Base-by-base conservation (phyloP, 2,888 invertebrate genomes). In the Oxystoma pomonae region DNA sequence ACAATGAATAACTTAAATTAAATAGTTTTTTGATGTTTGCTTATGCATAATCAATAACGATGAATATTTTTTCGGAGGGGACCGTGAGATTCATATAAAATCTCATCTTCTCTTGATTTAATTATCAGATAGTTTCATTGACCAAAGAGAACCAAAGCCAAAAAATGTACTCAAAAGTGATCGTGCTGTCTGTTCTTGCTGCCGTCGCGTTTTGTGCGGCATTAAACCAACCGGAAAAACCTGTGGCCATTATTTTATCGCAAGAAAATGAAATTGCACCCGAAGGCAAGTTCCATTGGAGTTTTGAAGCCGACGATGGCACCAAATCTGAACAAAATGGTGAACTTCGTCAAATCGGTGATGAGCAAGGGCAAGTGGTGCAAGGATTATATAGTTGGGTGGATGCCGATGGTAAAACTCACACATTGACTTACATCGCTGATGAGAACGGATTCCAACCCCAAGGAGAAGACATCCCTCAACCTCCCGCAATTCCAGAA, bases 271-370 rank as follows among this genome's bases (percentile, higher is more conserved):
- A 64, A 5, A 22, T 62, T 0, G 53, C 17, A 7, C 58, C 59
- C 20, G 62, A 64, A 16, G 60, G 63, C 65, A 61, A 55, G 16
- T 63, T 63, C 56, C 59, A 35, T 58, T 68, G 55, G 72, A 87
- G 87, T 67, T 87, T 82, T 66, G 85, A 86, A 77, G 81, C 84
- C 7, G 84, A 81, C 3, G 86, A 87, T 73, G 88, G 88, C 16
- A 84, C 85, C 0, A 84, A 81, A 74, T 84, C 83, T 20, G 81
- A 79, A 58, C 84, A 86, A 69, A 80, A 80, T 65, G 87, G 88
- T 16, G 76, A 81, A 72, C 20, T 61, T 1, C 60, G 57, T 18
- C 55, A 49, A 21, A 19, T 59, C n/a, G 53, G 53, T 55, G 65
- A 83, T 82, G 60, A 65, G 49, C 67, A 68, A 55, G 66, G 2